Percentiles rank a stretch among this genome's conserved stretches.
phyloP scores from a whole-genome alignment of 2,888 invertebrate genomes.

The Euproctis similis region DNA sequence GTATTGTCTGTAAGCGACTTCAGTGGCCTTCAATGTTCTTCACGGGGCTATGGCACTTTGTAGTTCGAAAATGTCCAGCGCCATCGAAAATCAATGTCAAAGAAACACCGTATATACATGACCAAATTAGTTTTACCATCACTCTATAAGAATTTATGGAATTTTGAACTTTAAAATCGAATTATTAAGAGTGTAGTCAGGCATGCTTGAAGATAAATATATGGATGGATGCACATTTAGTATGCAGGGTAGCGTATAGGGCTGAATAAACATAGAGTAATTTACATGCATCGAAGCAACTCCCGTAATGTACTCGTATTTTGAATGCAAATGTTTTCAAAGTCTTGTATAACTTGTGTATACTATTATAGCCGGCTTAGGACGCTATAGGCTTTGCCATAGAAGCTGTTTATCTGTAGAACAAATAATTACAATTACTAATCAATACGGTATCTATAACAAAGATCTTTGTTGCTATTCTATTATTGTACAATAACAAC shows the following conservation, averaged over 20 bases:
- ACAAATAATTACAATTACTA: too few species aligned
- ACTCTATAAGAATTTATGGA: slow-evolving; percentile 15
- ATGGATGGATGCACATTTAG: slow-evolving; percentile 43
- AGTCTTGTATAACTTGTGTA: slow-evolving; percentile 44
- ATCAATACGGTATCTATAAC: too few species aligned
- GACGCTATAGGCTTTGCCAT: slow-evolving; percentile 40
- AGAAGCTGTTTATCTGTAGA: slow-evolving; percentile 24
- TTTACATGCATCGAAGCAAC: slow-evolving; percentile 71
- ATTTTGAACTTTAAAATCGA: slow-evolving; percentile 33
- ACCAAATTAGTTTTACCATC: slow-evolving; percentile 48
- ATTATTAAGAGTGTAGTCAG: slow-evolving; percentile 21
- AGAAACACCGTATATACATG: slow-evolving; percentile 48
- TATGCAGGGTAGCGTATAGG: slow-evolving; percentile 63
- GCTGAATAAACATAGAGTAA: slow-evolving; percentile 69
- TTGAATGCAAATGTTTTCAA: slow-evolving; percentile 60
- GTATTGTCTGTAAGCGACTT: slow-evolving; percentile 29
- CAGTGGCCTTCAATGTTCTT: slow-evolving; percentile 32
- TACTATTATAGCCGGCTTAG: slow-evolving; percentile 30
- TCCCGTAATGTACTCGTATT: slow-evolving; percentile 66
- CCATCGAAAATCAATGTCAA: slow-evolving; percentile 64
- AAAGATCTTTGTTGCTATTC: too few species aligned
- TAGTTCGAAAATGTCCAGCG: slow-evolving; percentile 43
- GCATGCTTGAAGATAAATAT: slow-evolving; percentile 25
- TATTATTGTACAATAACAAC: too few species aligned
- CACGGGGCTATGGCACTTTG: slow-evolving; percentile 38